phyloP scores from a whole-genome alignment of 2,113 vertebrate genomes.

The Pteropus alecto region DNA sequence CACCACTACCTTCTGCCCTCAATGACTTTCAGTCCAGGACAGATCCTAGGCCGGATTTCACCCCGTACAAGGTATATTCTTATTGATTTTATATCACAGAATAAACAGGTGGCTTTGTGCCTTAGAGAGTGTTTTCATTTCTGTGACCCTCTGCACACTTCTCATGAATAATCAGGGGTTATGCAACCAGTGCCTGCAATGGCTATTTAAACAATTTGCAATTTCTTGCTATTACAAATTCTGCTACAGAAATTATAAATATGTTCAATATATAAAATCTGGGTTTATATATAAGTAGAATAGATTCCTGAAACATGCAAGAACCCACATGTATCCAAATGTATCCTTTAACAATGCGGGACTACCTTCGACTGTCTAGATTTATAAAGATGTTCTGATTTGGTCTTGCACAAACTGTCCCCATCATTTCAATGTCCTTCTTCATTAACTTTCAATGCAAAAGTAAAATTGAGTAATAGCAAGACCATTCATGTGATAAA shows the following conservation, averaged over 20 bases:
- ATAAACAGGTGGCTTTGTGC: neutral
- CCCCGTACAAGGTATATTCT: neutral
- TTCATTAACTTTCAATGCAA: neutral
- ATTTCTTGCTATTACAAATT: neutral
- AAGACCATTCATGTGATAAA: neutral
- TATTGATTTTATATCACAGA: neutral
- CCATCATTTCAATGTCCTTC: neutral
- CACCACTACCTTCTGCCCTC: neutral
- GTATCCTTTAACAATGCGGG: no score
- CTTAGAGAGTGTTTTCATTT: neutral
- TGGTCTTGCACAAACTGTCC: neutral
- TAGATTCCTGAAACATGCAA: neutral
- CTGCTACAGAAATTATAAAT: neutral
- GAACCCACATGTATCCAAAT: no score
- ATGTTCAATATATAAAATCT: no score
- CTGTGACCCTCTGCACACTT: fast-evolving
- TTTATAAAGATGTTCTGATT: neutral
- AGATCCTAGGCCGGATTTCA: neutral
- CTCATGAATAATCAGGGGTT: neutral
- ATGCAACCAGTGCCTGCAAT: neutral
- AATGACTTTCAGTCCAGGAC: neutral
- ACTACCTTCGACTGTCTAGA: neutral
- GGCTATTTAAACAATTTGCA: neutral
- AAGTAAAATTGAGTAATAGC: neutral
- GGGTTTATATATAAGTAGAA: neutral